These are phyloP conservation scores for Drosophila demipolita DNA, from an alignment of 2,888 invertebrate species.

Conservation along the genomic window DNA sequence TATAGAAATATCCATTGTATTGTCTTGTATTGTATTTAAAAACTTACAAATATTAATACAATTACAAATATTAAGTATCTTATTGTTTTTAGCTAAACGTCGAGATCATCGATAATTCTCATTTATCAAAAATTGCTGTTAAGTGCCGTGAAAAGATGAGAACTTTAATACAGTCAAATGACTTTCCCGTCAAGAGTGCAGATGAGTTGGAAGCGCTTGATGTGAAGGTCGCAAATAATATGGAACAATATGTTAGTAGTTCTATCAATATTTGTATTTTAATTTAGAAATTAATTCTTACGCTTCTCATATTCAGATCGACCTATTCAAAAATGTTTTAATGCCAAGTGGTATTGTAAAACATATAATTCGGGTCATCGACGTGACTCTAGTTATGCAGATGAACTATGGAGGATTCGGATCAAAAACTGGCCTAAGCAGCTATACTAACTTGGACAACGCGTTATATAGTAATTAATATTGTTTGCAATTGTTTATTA, in stretches of 20 bases:
- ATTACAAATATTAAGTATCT: not conserved
- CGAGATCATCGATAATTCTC: not conserved
- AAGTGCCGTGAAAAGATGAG: constrained; percentile 23
- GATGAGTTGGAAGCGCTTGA: constrained; percentile 40
- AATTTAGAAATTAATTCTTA: not conserved
- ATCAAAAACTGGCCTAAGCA: constrained; percentile 37
- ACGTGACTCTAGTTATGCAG: constrained; percentile 34
- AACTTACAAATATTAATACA: not conserved
- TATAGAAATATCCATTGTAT: not conserved
- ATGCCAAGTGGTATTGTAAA: constrained; percentile 40
- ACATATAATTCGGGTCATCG: constrained; percentile 44
- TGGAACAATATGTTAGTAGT: constrained; percentile 46
- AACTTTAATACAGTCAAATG: constrained; percentile 22
- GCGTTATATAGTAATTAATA: constrained; percentile 7
- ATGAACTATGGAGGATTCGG: constrained; percentile 46
- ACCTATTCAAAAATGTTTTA: constrained; percentile 35
- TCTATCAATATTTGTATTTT: not conserved
- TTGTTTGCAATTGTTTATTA: not conserved
- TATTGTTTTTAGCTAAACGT: not conserved
- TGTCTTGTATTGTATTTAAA: not conserved
- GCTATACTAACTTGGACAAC: constrained; percentile 18
- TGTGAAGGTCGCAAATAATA: constrained; percentile 35
- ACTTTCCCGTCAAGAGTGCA: constrained; percentile 39
- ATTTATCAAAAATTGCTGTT: constrained; percentile 1
- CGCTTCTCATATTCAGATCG: constrained; percentile 18